Evolutionary conservation across 2,888 invertebrate genomes (phyloP).

Genomic region (Pantelozetes paolii): DNA sequence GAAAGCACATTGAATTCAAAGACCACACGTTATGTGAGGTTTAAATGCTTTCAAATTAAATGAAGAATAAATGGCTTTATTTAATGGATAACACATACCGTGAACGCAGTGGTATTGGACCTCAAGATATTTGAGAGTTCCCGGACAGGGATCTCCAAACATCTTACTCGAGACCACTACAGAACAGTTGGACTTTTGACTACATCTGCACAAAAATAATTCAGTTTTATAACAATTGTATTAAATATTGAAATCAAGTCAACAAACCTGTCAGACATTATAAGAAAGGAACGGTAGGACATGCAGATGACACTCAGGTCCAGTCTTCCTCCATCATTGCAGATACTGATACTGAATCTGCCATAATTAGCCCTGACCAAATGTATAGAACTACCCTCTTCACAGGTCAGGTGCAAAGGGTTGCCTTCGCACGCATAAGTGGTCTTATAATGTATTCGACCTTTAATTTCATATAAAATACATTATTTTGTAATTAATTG

Average conservation of each 20-base stretch:
- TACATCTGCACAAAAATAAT: constrained; percentile 47
- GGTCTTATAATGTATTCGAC: constrained; percentile 64
- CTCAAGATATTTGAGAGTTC: constrained; percentile 61
- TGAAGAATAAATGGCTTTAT: neutral
- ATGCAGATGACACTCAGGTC: constrained; percentile 96
- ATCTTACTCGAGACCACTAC: constrained; percentile 50
- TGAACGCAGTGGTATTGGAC: constrained; percentile 58
- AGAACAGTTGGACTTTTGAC: constrained; percentile 49
- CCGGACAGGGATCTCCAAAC: constrained; percentile 61
- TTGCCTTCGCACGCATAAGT: constrained; percentile 93
- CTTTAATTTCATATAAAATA: neutral
- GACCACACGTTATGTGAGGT: constrained; percentile 1
- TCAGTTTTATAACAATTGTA: neutral
- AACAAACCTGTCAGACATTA: constrained; percentile 76
- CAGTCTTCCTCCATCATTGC: constrained; percentile 92
- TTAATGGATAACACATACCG: constrained; percentile 43
- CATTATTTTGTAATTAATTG: too few relatives aligned
- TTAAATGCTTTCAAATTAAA: neutral
- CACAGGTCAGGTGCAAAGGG: constrained; percentile 79
- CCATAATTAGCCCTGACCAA: constrained; percentile 91
- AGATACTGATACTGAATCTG: constrained; percentile 84
- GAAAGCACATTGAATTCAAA: neutral
- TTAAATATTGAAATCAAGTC: neutral
- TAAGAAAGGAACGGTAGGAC: constrained; percentile 79
- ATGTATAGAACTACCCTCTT: constrained; percentile 80